Evolutionary conservation across 2,888 invertebrate species (phyloP), one percentile per base, ranked within the genome.

Genomic region (Lasius platythorax): DNA sequence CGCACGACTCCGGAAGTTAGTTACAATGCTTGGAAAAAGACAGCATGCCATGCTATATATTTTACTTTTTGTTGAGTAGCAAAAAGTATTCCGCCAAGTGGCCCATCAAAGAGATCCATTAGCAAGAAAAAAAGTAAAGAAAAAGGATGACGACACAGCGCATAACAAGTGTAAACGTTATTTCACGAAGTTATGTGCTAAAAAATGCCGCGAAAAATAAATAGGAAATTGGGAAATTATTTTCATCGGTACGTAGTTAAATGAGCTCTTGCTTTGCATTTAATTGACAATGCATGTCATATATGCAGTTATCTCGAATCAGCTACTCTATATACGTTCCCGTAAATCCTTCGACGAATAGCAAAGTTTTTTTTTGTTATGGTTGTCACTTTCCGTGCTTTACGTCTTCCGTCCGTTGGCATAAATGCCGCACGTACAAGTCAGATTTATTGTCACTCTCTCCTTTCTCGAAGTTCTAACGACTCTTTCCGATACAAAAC

Each of bases 1-100:
- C 37, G 15, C 46, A 46, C 12, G 18, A 70, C 23, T 63, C 37
- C 18, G 46, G 50, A 81, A 81, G 61, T 72, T 81, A 33, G 33
- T 81, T 81, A 72, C 33, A 63, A 81, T 72, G 72, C 70, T 70
- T 70, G 61, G n/a, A 23, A 70, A 53, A 53, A 79, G 33, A 46
- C 33, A 72, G 46, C 9, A 33, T 43, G 18, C 18, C 4, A 37
- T 46, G 12, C 18, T 72, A 61, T 72, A 63, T 28, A 33, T 72
- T 72, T 72, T 63, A 61, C 72, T 72, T 81, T 78, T 79, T 46
- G 23, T 1, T 12, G 18, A 61, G 30, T 23, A 68, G 72, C 72
- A 81, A 81, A 61, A 72, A 81, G 46, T 72, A 50, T 72, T 61
- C 5, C 18, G 28, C 23, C 37, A n/a, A 81, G 53, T 61, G 61